phyloP scores from a whole-genome alignment of 2,888 invertebrate genomes.

The Drosophila ezoana region DNA sequence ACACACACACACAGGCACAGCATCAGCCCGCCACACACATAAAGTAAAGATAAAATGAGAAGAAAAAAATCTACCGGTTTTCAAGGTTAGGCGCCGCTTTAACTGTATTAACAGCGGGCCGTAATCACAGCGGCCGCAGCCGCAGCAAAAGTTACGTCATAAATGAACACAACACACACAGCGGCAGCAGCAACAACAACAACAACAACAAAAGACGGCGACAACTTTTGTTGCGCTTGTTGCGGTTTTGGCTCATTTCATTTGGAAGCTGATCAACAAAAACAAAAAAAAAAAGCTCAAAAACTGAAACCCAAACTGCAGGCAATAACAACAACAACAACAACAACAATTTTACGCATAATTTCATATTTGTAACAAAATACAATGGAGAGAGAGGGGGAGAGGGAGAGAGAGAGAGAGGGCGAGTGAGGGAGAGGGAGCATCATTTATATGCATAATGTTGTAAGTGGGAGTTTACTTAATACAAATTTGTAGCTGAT shows the following conservation, averaged over 20 bases:
- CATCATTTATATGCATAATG: constrained; percentile 61
- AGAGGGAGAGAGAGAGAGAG: not conserved
- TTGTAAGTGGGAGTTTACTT: constrained; percentile 71
- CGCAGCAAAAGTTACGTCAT: constrained; percentile 79
- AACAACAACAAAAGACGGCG: constrained; percentile 47
- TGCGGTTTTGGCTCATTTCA: constrained; percentile 80
- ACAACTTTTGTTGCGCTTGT: constrained; percentile 60
- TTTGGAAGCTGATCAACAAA: constrained; percentile 46
- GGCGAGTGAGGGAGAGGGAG: constrained; percentile 10
- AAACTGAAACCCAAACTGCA: constrained; percentile 54
- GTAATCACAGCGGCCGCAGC: constrained; percentile 72
- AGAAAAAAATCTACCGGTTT: constrained; percentile 73
- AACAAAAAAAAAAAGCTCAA: constrained; percentile 9
- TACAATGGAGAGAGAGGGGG: constrained; percentile 29
- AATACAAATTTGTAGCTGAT: constrained; percentile 38
- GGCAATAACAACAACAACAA: constrained; percentile 50
- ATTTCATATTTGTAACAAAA: constrained; percentile 79
- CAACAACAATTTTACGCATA: constrained; percentile 74
- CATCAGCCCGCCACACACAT: constrained; percentile 36
- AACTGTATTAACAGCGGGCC: constrained; percentile 78
- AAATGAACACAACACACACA: constrained; percentile 63
- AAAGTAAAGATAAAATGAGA: constrained; percentile 57
- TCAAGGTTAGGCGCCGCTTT: constrained; percentile 77
- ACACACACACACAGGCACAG: constrained; percentile 28
- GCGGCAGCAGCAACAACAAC: constrained; percentile 19